Conservation (phyloP, 2,113 vertebrate species). For the Antigone vipio region DNA sequence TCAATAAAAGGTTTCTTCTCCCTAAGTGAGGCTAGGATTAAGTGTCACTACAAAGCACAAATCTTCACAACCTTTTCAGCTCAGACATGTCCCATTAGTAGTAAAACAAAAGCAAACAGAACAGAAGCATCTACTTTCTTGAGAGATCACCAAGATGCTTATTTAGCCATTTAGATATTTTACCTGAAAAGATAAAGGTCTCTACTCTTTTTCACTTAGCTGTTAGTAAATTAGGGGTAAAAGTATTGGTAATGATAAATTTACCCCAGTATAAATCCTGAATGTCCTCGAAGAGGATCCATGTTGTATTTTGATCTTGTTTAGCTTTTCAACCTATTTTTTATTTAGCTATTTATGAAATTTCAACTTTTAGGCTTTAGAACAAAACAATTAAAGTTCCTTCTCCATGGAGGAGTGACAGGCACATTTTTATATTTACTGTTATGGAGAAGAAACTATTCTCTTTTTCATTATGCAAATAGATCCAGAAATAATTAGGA, state of each 20-base stretch:
- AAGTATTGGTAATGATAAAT: background rate
- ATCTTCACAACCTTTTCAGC: slow-evolving; percentile 2
- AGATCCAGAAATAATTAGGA: slow-evolving; percentile 46
- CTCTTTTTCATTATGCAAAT: background rate
- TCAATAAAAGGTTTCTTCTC: slow-evolving; percentile 10
- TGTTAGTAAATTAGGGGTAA: background rate
- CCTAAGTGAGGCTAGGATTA: background rate
- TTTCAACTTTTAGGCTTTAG: background rate
- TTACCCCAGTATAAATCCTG: background rate
- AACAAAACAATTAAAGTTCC: background rate
- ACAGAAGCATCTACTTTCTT: background rate
- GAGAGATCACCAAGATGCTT: background rate
- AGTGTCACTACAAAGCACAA: background rate
- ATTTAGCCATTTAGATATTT: background rate
- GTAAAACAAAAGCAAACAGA: slow-evolving; percentile 2
- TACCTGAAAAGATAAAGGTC: background rate
- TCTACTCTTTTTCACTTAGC: background rate
- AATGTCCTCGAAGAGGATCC: background rate
- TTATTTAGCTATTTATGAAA: background rate
- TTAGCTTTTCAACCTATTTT: background rate
- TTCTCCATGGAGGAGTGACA: background rate
- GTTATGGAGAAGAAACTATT: background rate
- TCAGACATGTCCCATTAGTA: background rate
- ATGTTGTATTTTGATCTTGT: background rate
- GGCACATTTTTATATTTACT: slow-evolving; percentile 20